phyloP scores from a whole-genome alignment of 2,797 vertebrate genomes.

The Sebastiscus tertius region DNA sequence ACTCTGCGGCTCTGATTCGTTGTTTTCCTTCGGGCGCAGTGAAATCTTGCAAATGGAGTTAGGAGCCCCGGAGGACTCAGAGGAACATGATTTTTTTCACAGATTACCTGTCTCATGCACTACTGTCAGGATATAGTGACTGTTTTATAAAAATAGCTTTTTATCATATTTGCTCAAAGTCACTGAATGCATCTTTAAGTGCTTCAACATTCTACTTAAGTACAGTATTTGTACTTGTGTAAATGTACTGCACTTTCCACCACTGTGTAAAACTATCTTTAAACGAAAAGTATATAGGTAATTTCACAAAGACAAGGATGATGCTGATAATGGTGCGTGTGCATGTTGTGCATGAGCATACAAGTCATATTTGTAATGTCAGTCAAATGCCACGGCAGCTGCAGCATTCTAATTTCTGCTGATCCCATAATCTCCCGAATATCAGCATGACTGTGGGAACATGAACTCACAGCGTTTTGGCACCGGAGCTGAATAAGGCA shows the following conservation, averaged over 20 bases:
- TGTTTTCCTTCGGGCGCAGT: too few relatives aligned
- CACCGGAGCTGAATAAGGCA: slow-evolving; percentile 34
- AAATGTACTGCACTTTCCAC: neutral
- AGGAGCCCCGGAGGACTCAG: too few relatives aligned
- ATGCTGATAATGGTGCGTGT: neutral
- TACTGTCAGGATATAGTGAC: too few relatives aligned
- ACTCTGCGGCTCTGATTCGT: too few relatives aligned
- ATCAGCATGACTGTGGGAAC: slow-evolving; percentile 51
- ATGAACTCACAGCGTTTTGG: slow-evolving; percentile 46
- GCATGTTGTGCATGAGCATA: neutral
- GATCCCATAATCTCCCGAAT: slow-evolving; percentile 70
- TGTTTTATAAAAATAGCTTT: too few relatives aligned
- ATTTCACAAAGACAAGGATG: neutral
- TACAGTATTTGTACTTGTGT: neutral
- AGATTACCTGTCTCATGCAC: too few relatives aligned
- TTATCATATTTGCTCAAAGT: neutral
- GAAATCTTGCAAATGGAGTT: too few relatives aligned
- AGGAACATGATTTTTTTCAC: too few relatives aligned
- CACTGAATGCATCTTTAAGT: too few relatives aligned
- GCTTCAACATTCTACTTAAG: neutral
- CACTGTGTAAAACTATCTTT: neutral
- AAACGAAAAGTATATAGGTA: neutral
- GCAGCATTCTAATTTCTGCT: slow-evolving; percentile 65
- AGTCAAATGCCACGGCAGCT: slow-evolving; percentile 45
- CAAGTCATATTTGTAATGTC: slow-evolving; percentile 35